Evolutionary conservation across 2,113 vertebrate species (phyloP), one percentile per base, ranked within the genome.

Genomic region (Salvelinus alpinus): DNA sequence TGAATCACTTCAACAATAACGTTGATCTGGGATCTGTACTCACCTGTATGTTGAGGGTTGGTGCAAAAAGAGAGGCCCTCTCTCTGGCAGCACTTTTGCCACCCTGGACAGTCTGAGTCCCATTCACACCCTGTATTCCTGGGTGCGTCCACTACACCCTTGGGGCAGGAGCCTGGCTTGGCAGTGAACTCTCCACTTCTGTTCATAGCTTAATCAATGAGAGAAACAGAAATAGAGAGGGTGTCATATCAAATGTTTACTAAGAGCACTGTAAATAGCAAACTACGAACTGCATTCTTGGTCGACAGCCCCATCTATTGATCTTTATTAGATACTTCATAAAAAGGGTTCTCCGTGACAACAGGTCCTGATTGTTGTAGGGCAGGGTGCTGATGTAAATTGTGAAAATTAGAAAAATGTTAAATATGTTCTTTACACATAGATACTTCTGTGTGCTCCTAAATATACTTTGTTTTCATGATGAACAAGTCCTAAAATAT

Each of bases 61-160:
- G 22, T 77, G 76, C 93, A 94, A 69, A 70, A 60, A 20, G 64
- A 85, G 20, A 25, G 64, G 68, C 88, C 76, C 47, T 79, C 71
- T 81, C 71, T 31, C 60, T 74, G 84, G 81, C 97, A 99, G 92
- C 97, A 98, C 87, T 97, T 99, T 85, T 95, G 92, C 86, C 93
- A 91, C 51, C 88, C 93, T n/a, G 95, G 93, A 81, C 97, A 98
- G 86, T 97, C 94, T 1, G 86, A 78, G 72, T 99, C 95, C 79
- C 91, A 88, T 27, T 79, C 80, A 75, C 97, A 98, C 80, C 78
- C 71, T 44, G 60, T 65, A 73, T 25, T 71, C 51, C 71, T 47
- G 6, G 38, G 59, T 74, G 51, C 75, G 1, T n/a, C 62, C 38
- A 64, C 81, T 68, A 82, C 64, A 54, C 72, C 70, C 3, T 1